A percentile compares a stretch with the other conserved stretches of the same genome.
These are phyloP conservation scores for Mesopsocus fuscifrons DNA, from an alignment of 2,888 invertebrate genomes.

Conservation along the genomic window DNA sequence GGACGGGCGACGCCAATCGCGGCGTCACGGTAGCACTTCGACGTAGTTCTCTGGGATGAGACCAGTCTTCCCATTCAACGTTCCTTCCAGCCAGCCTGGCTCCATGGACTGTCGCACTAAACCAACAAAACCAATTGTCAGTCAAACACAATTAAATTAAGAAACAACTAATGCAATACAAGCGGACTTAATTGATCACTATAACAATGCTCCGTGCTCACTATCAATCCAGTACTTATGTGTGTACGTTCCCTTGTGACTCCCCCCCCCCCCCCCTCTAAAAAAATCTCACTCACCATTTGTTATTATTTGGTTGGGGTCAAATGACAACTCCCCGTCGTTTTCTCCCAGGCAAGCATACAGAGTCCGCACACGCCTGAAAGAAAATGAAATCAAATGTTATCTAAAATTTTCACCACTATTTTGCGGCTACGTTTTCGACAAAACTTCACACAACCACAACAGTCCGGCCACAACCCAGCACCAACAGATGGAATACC, in stretches of 20 bases:
- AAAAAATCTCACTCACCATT: slow-evolving; percentile 85
- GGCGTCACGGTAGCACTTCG: slow-evolving; percentile 52
- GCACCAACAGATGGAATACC: too few relatives aligned
- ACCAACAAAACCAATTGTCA: too few relatives aligned
- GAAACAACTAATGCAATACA: too few relatives aligned
- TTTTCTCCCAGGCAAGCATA: slow-evolving; percentile 94
- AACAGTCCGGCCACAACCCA: too few relatives aligned
- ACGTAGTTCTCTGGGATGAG: slow-evolving; percentile 95
- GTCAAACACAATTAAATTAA: too few relatives aligned
- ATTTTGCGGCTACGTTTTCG: not conserved
- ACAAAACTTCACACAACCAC: too few relatives aligned
- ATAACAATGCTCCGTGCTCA: too few relatives aligned
- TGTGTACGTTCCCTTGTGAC: too few relatives aligned
- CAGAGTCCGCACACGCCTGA: slow-evolving; percentile 74
- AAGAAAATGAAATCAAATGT: slow-evolving; percentile 19
- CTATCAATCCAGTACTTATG: too few relatives aligned
- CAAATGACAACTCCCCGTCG: slow-evolving; percentile 92
- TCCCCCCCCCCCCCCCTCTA: too few relatives aligned
- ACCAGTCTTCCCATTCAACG: slow-evolving; percentile 76
- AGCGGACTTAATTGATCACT: too few relatives aligned
- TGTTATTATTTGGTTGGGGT: slow-evolving; percentile 94
- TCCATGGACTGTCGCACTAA: slow-evolving; percentile 77
- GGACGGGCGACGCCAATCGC: not conserved
- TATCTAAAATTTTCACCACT: not conserved
- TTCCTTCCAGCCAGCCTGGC: slow-evolving; percentile 95